A percentile compares a stretch with the other conserved stretches of the same genome.
Evolutionary conservation across 2,888 invertebrate genomes (phyloP).

Genomic region (Idaea straminata): DNA sequence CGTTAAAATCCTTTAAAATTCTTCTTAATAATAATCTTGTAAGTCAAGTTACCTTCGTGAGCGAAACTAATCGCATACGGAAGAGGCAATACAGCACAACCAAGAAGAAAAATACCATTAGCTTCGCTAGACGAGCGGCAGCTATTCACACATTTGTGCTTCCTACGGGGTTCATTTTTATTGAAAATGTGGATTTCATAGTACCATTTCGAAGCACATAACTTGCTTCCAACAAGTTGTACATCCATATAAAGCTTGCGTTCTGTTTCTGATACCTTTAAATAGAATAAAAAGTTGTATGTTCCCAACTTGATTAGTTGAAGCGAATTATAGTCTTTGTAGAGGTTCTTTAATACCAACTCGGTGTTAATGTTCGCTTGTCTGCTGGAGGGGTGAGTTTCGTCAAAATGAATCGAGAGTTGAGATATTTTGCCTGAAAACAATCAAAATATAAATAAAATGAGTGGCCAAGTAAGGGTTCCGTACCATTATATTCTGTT

Average conservation of each 20-base stretch:
- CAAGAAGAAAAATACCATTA: slow-evolving; percentile 34
- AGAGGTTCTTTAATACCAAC: slow-evolving; percentile 38
- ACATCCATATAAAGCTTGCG: slow-evolving; percentile 45
- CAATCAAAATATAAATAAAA: no score
- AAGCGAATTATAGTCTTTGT: slow-evolving; percentile 32
- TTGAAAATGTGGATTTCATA: slow-evolving; percentile 63
- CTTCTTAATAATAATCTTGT: slow-evolving; percentile 22
- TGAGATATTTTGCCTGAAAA: slow-evolving; percentile 51
- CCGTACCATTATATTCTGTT: no score
- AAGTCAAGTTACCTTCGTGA: slow-evolving; percentile 18
- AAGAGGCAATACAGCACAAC: slow-evolving; percentile 46
- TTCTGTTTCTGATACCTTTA: slow-evolving; percentile 38
- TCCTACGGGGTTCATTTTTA: slow-evolving; percentile 52
- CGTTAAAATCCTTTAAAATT: neutral
- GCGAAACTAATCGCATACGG: slow-evolving; percentile 22
- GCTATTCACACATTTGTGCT: slow-evolving; percentile 41
- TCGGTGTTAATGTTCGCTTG: slow-evolving; percentile 45
- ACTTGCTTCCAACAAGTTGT: slow-evolving; percentile 51
- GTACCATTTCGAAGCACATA: slow-evolving; percentile 56
- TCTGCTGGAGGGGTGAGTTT: slow-evolving; percentile 41
- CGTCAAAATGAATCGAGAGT: slow-evolving; percentile 48
- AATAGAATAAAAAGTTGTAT: slow-evolving; percentile 52
- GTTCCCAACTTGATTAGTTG: slow-evolving; percentile 42
- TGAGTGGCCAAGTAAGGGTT: no score
- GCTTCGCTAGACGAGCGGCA: slow-evolving; percentile 41